These are phyloP conservation scores for Eudyptes chrysolophus DNA, from an alignment of 2,113 vertebrate species.

Conservation along the genomic window DNA sequence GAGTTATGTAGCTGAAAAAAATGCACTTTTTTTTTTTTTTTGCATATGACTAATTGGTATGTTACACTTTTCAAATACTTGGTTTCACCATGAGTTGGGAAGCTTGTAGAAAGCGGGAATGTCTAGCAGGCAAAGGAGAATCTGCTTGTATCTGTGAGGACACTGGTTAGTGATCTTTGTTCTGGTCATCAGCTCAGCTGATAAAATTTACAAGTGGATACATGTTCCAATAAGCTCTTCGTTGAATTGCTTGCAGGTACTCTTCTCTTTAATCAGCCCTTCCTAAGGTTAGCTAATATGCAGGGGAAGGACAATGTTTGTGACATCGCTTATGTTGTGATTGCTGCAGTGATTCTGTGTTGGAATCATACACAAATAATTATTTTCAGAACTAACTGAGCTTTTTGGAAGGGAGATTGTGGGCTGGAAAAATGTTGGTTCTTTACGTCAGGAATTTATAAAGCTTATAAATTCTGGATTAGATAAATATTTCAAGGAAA, in stretches of 20 bases:
- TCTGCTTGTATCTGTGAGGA: neutral
- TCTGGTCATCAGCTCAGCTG: neutral
- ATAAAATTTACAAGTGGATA: neutral
- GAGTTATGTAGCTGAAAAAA: neutral
- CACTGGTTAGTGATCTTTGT: neutral
- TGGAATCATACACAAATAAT: neutral
- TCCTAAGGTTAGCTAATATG: neutral
- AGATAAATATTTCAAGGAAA: constrained; percentile 56
- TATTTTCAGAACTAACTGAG: neutral
- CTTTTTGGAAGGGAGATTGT: neutral
- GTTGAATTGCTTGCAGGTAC: neutral
- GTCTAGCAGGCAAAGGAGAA: neutral
- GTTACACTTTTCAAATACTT: neutral
- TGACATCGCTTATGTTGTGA: neutral
- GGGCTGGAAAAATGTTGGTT: neutral
- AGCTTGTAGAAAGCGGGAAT: neutral
- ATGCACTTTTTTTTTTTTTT: neutral
- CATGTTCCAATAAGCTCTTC: neutral
- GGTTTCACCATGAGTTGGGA: neutral
- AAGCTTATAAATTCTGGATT: neutral
- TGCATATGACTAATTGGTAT: neutral
- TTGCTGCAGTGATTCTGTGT: neutral
- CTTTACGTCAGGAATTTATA: neutral
- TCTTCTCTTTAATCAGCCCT: neutral
- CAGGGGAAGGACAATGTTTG: neutral